Base-by-base conservation (phyloP, 2,888 invertebrate genomes). In the Sesamia inferens region DNA sequence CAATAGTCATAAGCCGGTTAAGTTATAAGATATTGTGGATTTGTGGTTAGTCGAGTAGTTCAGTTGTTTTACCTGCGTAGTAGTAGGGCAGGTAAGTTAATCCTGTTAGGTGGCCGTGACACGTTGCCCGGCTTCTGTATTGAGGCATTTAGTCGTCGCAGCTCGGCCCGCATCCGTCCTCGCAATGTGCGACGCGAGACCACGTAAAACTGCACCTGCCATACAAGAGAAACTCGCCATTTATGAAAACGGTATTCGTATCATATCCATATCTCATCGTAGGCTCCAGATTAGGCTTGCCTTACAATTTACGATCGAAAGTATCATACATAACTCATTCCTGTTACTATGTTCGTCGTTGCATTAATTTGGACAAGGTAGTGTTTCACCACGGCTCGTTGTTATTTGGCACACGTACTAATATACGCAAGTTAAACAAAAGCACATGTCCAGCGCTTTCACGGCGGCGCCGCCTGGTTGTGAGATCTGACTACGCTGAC, bases 61-160 rank as follows among this genome's bases (percentile, higher is more conserved):
- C 87, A 90, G 91, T 91, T 90, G 90, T 89, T 92, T 92, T 93
- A 93, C 93, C 92, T 94, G 94, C 94, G 94, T 92, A 95, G 93
- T 92, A 95, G 93, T 95, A 91, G 95, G 94, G 92, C 95, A 94
- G 93, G 95, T 94, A 90, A 89, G 91, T 83, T 92, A 96, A 96
- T 96, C 96, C 96, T 94, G 95, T 96, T 96, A 96, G 95, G 92
- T 95, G 96, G 92, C 96, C 96, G 93, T 96, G 96, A 96, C 96
- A 95, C 91, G 93, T 90, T 95, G 93, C 92, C 93, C 94, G 95
- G 95, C 94, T 95, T 95, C 94, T 93, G 90, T 90, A 87, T 89
- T 81, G 91, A 92, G 91, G 91, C 92, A 92, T 93, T 93, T 91
- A 92, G 90, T 93, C 90, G 87, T 87, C 84, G 90, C 78, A 82